phyloP scores from a whole-genome alignment of 2,888 invertebrate genomes.

The Luffia ferchaultella region DNA sequence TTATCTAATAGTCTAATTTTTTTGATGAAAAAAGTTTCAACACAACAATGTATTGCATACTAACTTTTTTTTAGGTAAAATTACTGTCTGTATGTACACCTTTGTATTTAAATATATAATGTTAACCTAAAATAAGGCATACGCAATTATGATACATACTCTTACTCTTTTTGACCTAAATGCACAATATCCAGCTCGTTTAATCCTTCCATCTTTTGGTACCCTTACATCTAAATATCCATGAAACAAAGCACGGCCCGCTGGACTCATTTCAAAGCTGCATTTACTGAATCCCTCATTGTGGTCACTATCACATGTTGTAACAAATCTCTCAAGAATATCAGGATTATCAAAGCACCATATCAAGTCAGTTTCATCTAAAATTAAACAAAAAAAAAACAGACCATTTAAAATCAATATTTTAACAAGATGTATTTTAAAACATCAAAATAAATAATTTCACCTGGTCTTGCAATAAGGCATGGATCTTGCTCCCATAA shows the following conservation, averaged over 20 bases:
- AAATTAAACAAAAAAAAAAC: constrained; percentile 13
- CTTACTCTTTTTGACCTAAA: constrained; percentile 72
- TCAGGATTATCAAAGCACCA: constrained; percentile 75
- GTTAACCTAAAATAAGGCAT: too few relatives aligned
- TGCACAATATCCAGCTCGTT: constrained; percentile 84
- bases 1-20: too few relatives aligned
- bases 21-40: too few relatives aligned
- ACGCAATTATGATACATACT: too few relatives aligned
- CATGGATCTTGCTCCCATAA: constrained; percentile 69
- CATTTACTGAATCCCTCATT: constrained; percentile 81
- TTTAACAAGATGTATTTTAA: not conserved
- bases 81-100: too few relatives aligned
- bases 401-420: not conserved
- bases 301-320: constrained; percentile 83
- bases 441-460: constrained; percentile 9
- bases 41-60: too few relatives aligned
- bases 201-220: constrained; percentile 82
- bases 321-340: constrained; percentile 74
- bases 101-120: too few relatives aligned
- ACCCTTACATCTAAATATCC: constrained; percentile 74
- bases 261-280: constrained; percentile 69
- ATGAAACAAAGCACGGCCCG: constrained; percentile 76
- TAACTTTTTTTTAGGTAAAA: too few relatives aligned
- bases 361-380: constrained; percentile 75
- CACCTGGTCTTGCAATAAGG: constrained; percentile 61